Conservation (phyloP, 1,140 invertebrate species). For the Brachionus rotundiformis region DNA sequence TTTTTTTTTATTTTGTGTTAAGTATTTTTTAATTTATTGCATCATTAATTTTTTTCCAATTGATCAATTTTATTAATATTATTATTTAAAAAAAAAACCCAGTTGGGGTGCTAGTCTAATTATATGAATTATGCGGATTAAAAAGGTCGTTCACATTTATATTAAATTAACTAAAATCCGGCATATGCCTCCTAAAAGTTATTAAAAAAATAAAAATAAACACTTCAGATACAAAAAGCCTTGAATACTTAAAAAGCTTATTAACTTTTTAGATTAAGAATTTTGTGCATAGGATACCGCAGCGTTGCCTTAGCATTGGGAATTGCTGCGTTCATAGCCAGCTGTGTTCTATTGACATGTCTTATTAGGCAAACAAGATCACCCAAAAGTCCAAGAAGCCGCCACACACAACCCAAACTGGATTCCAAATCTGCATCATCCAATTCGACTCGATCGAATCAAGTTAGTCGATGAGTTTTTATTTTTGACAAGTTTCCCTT, state of each 20-base stretch:
- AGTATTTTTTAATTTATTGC: slow-evolving; percentile 1
- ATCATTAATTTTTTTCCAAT: not conserved
- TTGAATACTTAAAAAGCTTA: slow-evolving; percentile 14
- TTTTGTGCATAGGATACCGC: slow-evolving; percentile 16
- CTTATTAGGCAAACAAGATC: not conserved
- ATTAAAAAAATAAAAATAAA: slow-evolving; percentile 2
- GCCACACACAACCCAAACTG: not conserved
- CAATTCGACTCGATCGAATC: not conserved
- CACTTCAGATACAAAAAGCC: slow-evolving; percentile 3
- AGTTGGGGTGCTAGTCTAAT: not conserved
- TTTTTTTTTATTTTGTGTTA: not conserved
- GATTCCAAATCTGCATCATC: not conserved
- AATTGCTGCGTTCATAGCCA: not conserved
- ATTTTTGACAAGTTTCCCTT: not conserved
- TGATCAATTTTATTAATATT: not conserved
- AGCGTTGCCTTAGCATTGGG: not conserved
- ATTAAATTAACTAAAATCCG: not conserved
- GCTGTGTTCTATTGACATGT: not conserved
- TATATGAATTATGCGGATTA: not conserved
- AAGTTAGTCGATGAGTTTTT: not conserved
- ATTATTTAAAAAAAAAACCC: not conserved
- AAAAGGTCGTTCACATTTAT: slow-evolving; percentile 2
- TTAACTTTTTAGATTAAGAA: slow-evolving; percentile 11
- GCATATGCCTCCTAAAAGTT: not conserved
- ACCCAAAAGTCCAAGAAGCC: not conserved